Evolutionary conservation across 2,797 vertebrate genomes (phyloP), one percentile per base, ranked within the genome.

Genomic region (Tamandua tetradactyla): DNA sequence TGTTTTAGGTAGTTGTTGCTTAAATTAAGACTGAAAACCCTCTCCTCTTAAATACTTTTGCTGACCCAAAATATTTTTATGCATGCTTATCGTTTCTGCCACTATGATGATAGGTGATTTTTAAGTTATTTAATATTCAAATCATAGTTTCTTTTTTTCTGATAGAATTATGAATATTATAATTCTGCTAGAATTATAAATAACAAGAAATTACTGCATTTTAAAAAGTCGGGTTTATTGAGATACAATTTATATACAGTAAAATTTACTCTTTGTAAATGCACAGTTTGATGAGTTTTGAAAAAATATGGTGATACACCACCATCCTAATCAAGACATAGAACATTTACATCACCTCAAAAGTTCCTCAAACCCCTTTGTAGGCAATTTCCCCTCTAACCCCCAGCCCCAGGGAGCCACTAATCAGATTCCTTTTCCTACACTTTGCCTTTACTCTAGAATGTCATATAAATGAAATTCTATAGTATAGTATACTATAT

Each of bases 11-110:
- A 37, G 44, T 57, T 59, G 25, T 72, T n/a, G 85, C 61, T 96
- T 93, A 93, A 76, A 74, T 52, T 92, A 68, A 85, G 66, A 61
- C 10, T 44, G 23, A 59, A 94, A 52, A 40, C 44, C 13, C 40
- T 95, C 15, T 79, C 71, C 8, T n/a, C 1, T 68, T 78, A 90
- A 87, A 93, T 15, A 74, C 35, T 91, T 91, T 93, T 91, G 44
- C 87, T 91, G 61, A 78, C 35, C 7, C 30, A 42, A 32, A 59
- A 40, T 95, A 59, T 80, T 87, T 91, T 68, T 59, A 37, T 80
- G 17, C 49, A 22, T 66, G 40, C n/a, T 66, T 64, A 59, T 30
- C 12, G 23, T 86, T 61, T 71, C 23, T 71, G 40, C 49, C 75
- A 5, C 25, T 71, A 5, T 88, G 78, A 68, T 37, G 44, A 32